Conservation (phyloP, 2,797 vertebrate species). For the Limnodromus scolopaceus region DNA sequence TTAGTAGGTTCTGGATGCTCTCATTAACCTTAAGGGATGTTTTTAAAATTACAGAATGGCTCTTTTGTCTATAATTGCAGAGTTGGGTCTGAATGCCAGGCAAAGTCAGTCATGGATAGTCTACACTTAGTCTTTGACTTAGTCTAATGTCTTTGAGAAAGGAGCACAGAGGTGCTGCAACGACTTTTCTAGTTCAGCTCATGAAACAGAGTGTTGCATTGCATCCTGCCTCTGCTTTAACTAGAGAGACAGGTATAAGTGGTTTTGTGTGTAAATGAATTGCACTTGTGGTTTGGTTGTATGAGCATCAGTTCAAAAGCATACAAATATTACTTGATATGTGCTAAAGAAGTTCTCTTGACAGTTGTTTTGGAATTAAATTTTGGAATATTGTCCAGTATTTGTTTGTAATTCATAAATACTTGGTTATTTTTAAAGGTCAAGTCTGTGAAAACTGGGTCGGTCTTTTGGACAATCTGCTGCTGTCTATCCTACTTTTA, state of each 20-base stretch:
- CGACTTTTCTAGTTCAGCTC: background rate
- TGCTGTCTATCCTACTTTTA: constrained; percentile 98
- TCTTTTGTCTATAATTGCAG: background rate
- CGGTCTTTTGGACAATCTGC: constrained; percentile 97
- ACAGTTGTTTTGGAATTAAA: background rate
- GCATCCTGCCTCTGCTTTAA: background rate
- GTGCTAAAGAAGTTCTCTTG: background rate
- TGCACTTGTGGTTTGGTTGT: background rate
- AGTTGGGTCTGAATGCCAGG: background rate
- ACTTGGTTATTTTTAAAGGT: constrained; percentile 81
- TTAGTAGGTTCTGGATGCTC: background rate
- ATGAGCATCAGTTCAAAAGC: background rate
- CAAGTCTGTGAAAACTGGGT: constrained; percentile 98
- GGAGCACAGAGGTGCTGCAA: background rate
- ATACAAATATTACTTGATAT: background rate
- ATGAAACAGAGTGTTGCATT: background rate
- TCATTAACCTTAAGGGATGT: background rate
- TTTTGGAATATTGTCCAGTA: background rate
- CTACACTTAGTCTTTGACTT: background rate
- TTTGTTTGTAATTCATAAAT: background rate
- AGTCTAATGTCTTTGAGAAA: background rate
- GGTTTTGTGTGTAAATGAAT: background rate
- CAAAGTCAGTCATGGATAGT: background rate
- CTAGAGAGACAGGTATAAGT: background rate
- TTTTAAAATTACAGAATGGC: background rate